Evolutionary conservation across 30 jellyfish, hydroid and myxozoan species (phyloP).

Genomic region (Cassiopea andromeda): DNA sequence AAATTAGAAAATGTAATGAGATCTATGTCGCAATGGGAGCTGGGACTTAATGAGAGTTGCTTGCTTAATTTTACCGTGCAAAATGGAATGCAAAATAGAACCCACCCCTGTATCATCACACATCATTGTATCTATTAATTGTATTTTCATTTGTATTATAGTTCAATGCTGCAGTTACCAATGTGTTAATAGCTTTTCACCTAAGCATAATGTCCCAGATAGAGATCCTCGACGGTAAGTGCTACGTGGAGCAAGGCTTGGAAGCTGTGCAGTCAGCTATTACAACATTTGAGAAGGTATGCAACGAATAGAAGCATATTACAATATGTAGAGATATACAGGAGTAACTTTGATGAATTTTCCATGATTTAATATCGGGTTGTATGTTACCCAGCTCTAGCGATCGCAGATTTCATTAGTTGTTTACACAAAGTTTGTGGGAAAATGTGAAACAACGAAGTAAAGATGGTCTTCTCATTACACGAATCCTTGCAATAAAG

Average conservation of each 20-base stretch:
- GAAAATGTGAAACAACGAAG: no score
- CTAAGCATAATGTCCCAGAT: constrained; percentile 23
- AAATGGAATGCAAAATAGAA: background rate
- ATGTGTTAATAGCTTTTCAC: constrained; percentile 28
- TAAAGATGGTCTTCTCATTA: no score
- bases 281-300: constrained; percentile 31
- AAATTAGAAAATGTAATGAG: no score
- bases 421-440: no score
- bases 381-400: no score
- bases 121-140: background rate
- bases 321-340: no score
- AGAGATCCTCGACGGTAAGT: background rate
- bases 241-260: constrained; percentile 23
- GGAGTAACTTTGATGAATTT: no score
- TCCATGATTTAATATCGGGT: no score
- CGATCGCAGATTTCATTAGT: no score
- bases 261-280: constrained; percentile 27
- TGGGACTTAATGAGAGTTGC: no score
- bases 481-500: no score
- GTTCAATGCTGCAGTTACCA: constrained; percentile 52
- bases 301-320: background rate
- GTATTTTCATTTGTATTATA: background rate
- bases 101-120: background rate
- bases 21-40: no score
- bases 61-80: background rate